Percentiles rank a stretch among this genome's conserved stretches.
Conservation (phyloP, 2,888 invertebrate genomes). For the Macaria notata region DNA sequence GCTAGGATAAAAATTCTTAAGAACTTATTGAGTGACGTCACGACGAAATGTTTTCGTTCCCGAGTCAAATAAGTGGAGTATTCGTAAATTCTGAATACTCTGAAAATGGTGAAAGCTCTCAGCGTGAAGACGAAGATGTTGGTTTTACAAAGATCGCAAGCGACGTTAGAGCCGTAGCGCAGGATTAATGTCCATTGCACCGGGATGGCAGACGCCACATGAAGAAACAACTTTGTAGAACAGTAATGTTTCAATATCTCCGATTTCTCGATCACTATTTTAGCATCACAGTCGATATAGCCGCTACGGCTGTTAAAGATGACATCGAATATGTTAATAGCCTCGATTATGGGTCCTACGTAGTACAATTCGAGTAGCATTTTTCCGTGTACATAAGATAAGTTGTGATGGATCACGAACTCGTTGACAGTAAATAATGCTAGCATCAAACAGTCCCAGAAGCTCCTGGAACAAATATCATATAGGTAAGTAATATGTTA, state of each 20-base stretch:
- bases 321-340: conserved; percentile 1
- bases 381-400: background rate
- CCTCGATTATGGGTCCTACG: background rate
- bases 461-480: conserved; percentile 2
- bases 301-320: background rate
- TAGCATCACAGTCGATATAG: background rate
- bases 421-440: background rate
- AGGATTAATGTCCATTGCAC: conserved; percentile 1
- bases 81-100: conserved; percentile 1
- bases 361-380: background rate
- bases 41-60: background rate
- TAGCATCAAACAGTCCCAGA: background rate
- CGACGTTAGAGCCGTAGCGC: background rate
- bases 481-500: too few species aligned
- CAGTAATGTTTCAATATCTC: background rate
- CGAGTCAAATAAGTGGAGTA: conserved; percentile 1
- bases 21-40: background rate
- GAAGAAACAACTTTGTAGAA: conserved; percentile 2
- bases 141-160: background rate
- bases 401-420: conserved; percentile 1
- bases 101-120: background rate
- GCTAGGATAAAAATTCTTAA: background rate
- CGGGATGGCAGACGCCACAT: conserved; percentile 1
- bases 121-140: background rate
- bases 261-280: background rate